Evolutionary conservation across 1,140 invertebrate genomes (phyloP), one percentile per base, ranked within the genome.

Genomic region (Aporrectodea caliginosa): DNA sequence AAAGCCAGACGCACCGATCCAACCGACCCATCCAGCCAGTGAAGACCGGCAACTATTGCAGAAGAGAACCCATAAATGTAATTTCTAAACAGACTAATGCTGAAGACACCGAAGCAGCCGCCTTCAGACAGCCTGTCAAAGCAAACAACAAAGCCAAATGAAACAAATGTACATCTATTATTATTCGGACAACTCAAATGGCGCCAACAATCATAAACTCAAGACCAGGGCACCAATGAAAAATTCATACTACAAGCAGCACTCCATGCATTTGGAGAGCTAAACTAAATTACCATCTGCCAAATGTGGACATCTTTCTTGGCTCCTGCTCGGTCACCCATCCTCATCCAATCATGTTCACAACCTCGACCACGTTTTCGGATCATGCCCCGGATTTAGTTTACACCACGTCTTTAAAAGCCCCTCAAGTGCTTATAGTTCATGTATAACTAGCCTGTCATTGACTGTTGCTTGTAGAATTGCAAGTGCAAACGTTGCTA

Each of bases 11-110:
- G 43, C 6, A 58, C 22, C 6, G 22, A 12, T 58, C 43, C 43
- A 58, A 22, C 22, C 43, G 43, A 6, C 43, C 22, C 43, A 58
- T 58, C 43, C 22, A 22, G 22, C 43, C 6, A 58, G 22, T 12
- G 43, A 58, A 58, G 43, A 6, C 43, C 6, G 22, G 22, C 43
- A 58, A 58, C 22, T 22, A 12, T 58, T n/a, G n/a, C n/a, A n/a
- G n/a, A n/a, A n/a, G n/a, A n/a, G n/a, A n/a, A n/a, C 43, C 22
- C 43, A 6, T 58, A 22, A 12, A 58, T 22, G 43, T 58, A 58
- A 58, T 58, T 58, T 58, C 43, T 58, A 58, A 58, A 58, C 43
- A 58, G 43, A 58, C 43, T 22, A 58, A 58, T 58, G 43, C 43
- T 58, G 6, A 22, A 58, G 22, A 22, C 43, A 58, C 43, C 6